Base-by-base conservation (phyloP, 2,888 invertebrate species). In the Rhamphomyia laevipes region DNA sequence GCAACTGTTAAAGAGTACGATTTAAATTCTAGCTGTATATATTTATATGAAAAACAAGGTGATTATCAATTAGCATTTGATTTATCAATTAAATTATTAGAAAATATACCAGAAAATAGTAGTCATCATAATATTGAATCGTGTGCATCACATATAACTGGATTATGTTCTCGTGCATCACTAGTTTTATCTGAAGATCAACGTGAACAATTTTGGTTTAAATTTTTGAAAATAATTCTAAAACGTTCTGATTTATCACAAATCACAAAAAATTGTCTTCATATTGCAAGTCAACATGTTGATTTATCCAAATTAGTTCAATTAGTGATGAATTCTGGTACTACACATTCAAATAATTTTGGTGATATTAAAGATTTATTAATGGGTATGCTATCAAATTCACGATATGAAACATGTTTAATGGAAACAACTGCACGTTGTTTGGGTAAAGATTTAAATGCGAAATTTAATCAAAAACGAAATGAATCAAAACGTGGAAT, bases 11-110 rank as follows among this genome's bases (percentile, higher is more conserved):
- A 76, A 54, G 73, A 75, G 55, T 73, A 80, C 61, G 72, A 78
- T 50, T 72, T 81, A 31, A 74, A 78, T 47, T 77, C 80, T 53
- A 82, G 84, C 1, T 80, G 81, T 45, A 85, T 86, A 15, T 79
- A 80, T 57, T 74, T 90, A 47, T 71, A 87, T 53, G 89, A 89
- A 65, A 79, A 82, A 63, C 75, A 80, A 53, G 85, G 86, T 12
- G 82, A 86, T 64, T 81, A 82, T 63, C 74, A 77, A 57, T 79
- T 77, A 59, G 86, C 87, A 3, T 81, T 86, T 61, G 74, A 79
- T 50, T 68, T 86, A 51, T 68, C 80, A 7, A 65, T 81, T 53
- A 70, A 73, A 33, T 59, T 70, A 48, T 62, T 77, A 13, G 57
- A 58, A 27, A 48, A 56, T 3, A 53, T 70, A 48, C 62, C 77